Base-by-base conservation (phyloP, 2,888 invertebrate genomes). In the Acanthosepion esculentum region DNA sequence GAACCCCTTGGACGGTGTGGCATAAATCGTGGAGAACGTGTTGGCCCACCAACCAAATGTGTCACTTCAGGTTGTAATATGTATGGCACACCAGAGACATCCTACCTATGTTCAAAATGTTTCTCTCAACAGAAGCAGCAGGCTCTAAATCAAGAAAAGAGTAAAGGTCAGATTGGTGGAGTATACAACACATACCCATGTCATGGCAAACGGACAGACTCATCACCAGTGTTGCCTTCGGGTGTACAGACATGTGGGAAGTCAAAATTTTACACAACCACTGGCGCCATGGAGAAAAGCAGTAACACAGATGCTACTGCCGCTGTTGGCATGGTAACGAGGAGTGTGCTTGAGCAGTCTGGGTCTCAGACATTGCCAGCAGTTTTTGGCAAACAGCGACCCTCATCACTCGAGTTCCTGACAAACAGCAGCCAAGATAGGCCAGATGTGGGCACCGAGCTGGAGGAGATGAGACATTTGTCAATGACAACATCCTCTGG, bases 81-180 rank as follows among this genome's bases (percentile, higher is more conserved):
- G 95, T 97, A 96, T 95, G 98, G 98, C 1, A 97, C 98, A 10
- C 97, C 97, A 3, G 96, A 97, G 95, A 98, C 98, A 95, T 97
- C 97, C 96, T 97, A 98, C 97, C 96, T 98, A 97, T 97, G 98
- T 96, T 95, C 97, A 95, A 96, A 97, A 95, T 97, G 98, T 96
- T 98, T 97, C 95, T 97, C 97, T 78, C 97, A 97, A 94, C 98
- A 98, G 96, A 97, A 97, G 95, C 96, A 97, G 92, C 97, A 97
- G 91, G 96, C 96, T 50, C 94, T 96, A 15, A 96, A 96, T 92
- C 95, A 96, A 48, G 95, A 96, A 93, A 96, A 95, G 94, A 94
- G 64, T n/a, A 94, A 94, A 94, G 64, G 64, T 59, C 94, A 94
- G 41, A n/a, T 55, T 94, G 94, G 48, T 95, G 94, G 94, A 91